phyloP scores from a whole-genome alignment of 2,797 vertebrate species.

The Nyctibius grandis region DNA sequence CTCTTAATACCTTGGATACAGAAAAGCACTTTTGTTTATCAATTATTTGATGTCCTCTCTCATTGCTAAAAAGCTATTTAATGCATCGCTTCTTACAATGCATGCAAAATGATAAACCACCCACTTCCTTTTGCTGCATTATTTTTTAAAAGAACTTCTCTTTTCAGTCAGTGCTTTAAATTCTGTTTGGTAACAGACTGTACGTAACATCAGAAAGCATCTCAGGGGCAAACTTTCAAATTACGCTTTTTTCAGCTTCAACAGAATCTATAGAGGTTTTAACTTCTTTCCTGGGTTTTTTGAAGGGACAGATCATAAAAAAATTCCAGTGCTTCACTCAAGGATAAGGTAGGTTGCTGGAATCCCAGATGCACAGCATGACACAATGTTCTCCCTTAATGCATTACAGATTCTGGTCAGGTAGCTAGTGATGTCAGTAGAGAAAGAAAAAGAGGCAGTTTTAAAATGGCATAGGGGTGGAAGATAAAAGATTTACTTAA shows the following conservation, averaged over 20 bases:
- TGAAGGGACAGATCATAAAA: not conserved
- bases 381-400: accelerated
- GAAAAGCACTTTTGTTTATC: not conserved
- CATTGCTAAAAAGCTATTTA: not conserved
- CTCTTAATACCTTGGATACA: not conserved
- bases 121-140: not conserved
- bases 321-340: not conserved
- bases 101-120: not conserved
- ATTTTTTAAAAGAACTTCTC: not conserved
- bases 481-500: not conserved
- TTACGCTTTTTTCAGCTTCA: not conserved
- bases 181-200: not conserved
- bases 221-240: not conserved
- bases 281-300: not conserved
- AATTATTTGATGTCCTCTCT: not conserved
- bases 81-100: not conserved
- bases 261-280: not conserved
- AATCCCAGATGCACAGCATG: not conserved
- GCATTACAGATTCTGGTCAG: not conserved
- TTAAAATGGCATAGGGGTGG: not conserved
- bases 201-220: not conserved
- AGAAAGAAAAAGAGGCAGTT: not conserved
- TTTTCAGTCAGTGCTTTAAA: not conserved
- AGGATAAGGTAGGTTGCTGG: not conserved
- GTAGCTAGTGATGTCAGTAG: not conserved